phyloP scores from a whole-genome alignment of 2,113 vertebrate species.

The Choloepus hoffmanni region DNA sequence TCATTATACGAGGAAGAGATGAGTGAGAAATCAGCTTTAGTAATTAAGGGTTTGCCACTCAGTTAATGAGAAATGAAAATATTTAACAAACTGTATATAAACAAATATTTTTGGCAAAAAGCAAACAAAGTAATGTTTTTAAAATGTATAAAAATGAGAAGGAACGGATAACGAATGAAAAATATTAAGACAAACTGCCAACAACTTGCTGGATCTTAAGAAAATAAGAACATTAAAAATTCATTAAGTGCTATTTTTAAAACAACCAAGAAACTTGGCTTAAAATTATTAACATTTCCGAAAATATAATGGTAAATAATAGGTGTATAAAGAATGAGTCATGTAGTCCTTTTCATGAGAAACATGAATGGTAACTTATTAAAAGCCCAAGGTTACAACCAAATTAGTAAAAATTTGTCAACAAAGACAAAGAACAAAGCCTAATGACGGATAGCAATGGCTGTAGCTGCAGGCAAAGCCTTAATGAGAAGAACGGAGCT shows the following conservation, averaged over 20 bases:
- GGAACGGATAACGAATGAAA: slow-evolving; percentile 62
- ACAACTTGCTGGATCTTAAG: slow-evolving; percentile 45
- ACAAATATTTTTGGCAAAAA: slow-evolving; percentile 38
- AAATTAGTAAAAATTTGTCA: slow-evolving; percentile 52
- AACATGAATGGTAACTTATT: slow-evolving; percentile 28
- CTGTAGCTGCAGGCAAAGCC: not conserved
- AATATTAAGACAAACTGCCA: slow-evolving; percentile 72
- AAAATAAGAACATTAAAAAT: slow-evolving; percentile 60
- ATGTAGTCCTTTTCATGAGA: not conserved
- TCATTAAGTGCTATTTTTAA: slow-evolving; percentile 71
- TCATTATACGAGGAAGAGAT: slow-evolving; percentile 4
- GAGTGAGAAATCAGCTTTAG: slow-evolving; percentile 36
- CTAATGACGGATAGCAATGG: not conserved
- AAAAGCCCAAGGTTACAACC: slow-evolving; percentile 61
- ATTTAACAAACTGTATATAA: slow-evolving; percentile 65
- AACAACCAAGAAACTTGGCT: slow-evolving; percentile 43
- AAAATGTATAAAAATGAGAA: slow-evolving; percentile 58
- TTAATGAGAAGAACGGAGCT: not conserved
- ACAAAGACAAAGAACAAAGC: slow-evolving; percentile 45
- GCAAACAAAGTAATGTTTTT: slow-evolving; percentile 56
- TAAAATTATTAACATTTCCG: slow-evolving; percentile 50
- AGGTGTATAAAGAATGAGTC: slow-evolving; percentile 55
- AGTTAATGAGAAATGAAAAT: slow-evolving; percentile 65
- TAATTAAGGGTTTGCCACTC: slow-evolving; percentile 53
- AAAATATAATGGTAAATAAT: slow-evolving; percentile 35